phyloP scores from a whole-genome alignment of 2,888 invertebrate species.

The Luperina nickerlii region DNA sequence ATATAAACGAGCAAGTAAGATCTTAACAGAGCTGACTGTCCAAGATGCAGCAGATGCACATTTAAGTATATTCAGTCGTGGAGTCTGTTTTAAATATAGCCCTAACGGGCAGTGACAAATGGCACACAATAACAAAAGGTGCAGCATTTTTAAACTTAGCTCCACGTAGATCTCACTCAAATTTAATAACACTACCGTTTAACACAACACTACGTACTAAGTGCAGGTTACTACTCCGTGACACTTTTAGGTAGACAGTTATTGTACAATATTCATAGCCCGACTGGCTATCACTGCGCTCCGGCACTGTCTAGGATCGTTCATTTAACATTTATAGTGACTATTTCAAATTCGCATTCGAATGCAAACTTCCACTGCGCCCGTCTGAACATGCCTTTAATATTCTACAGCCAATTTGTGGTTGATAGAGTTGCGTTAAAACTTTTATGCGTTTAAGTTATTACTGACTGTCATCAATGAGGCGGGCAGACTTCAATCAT shows the following conservation, averaged over 20 bases:
- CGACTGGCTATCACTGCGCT: constrained; percentile 53
- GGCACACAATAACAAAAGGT: constrained; percentile 1
- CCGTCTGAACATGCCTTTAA: constrained; percentile 68
- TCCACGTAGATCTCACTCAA: background rate
- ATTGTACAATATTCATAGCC: constrained; percentile 58
- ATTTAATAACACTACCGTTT: constrained; percentile 24
- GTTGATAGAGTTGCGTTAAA: constrained; percentile 64
- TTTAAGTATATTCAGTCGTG: background rate
- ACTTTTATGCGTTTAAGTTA: constrained; percentile 44
- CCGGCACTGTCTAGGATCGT: constrained; percentile 63
- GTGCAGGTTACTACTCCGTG: constrained; percentile 31
- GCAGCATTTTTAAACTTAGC: background rate
- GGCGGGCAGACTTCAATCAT: background rate
- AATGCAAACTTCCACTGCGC: constrained; percentile 70
- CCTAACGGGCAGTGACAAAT: background rate
- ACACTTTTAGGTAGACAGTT: constrained; percentile 46
- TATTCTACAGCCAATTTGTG: constrained; percentile 72
- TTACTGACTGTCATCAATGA: constrained; percentile 15
- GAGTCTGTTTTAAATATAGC: background rate
- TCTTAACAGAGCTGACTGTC: background rate
- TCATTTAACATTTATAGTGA: constrained; percentile 78
- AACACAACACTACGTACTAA: constrained; percentile 26
- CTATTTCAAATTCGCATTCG: constrained; percentile 76
- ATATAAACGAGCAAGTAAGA: background rate
- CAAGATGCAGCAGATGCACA: background rate